A percentile compares a stretch with the other conserved stretches of the same genome.
phyloP scores from a whole-genome alignment of 2,888 invertebrate species.

The Acanthosepion pharaonis region DNA sequence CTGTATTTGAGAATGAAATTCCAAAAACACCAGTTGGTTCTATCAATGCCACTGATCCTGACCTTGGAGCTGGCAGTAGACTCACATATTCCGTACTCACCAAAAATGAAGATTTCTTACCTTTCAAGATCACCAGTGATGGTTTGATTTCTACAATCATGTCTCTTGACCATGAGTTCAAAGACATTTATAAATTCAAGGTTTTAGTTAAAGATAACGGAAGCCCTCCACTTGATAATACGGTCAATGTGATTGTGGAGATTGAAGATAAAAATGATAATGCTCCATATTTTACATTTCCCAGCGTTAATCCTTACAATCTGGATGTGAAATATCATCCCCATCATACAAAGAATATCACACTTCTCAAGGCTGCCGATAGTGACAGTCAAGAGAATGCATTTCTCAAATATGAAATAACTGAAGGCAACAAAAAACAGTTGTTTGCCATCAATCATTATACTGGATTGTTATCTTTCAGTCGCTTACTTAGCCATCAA shows the following conservation, averaged over 20 bases:
- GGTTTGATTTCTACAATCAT: slow-evolving; percentile 58
- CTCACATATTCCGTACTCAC: slow-evolving; percentile 54
- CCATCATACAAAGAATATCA: slow-evolving; percentile 56
- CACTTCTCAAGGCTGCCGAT: slow-evolving; percentile 53
- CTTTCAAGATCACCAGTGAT: slow-evolving; percentile 54
- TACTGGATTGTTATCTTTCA: slow-evolving; percentile 72
- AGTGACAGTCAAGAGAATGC: slow-evolving; percentile 63
- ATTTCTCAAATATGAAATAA: slow-evolving; percentile 57
- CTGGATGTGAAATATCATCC: slow-evolving; percentile 55
- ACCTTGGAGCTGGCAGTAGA: slow-evolving; percentile 54
- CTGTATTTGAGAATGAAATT: slow-evolving; percentile 53
- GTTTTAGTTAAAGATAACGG: slow-evolving; percentile 53
- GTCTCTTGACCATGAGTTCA: slow-evolving; percentile 60
- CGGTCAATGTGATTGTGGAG: slow-evolving; percentile 57
- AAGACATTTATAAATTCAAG: slow-evolving; percentile 49
- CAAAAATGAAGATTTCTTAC: slow-evolving; percentile 51
- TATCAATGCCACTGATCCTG: slow-evolving; percentile 59
- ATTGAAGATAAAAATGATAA: slow-evolving; percentile 64
- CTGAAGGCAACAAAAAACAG: slow-evolving; percentile 73
- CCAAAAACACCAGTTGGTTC: slow-evolving; percentile 53
- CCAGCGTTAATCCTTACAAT: slow-evolving; percentile 57
- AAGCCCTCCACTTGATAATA: slow-evolving; percentile 50
- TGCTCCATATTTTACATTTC: slow-evolving; percentile 59
- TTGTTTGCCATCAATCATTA: slow-evolving; percentile 74
- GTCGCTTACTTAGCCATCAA: neutral